A percentile compares a stretch with the other conserved stretches of the same genome.
Conservation (phyloP, 1,140 invertebrate species). For the Ladona fulva region DNA sequence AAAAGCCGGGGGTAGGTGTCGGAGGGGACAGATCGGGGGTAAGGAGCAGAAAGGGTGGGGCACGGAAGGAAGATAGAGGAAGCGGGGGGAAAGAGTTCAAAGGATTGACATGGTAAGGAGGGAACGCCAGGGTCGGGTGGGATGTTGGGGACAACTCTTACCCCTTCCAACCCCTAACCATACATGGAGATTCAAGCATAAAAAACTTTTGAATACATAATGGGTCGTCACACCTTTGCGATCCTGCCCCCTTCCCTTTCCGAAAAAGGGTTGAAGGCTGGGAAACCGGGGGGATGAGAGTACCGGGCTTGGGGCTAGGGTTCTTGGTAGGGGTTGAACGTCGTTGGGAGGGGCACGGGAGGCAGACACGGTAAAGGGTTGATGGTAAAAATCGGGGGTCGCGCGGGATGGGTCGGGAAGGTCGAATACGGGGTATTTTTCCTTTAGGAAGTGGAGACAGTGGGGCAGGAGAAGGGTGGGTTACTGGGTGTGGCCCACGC, state of each 20-base stretch:
- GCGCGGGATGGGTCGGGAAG: background rate
- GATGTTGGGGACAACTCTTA: background rate
- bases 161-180: background rate
- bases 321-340: background rate
- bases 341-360: background rate
- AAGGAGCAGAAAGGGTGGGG: background rate
- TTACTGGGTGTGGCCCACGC: background rate
- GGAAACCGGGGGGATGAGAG: background rate
- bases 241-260: background rate
- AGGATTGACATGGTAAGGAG: constrained; percentile 4
- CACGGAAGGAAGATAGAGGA: background rate
- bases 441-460: background rate
- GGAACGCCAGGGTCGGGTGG: background rate
- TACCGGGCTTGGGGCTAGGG: background rate
- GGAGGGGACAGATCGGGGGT: background rate
- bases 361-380: background rate
- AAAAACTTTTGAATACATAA: constrained; percentile 11
- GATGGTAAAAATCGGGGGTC: background rate
- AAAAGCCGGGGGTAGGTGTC: background rate
- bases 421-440: background rate
- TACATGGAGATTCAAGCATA: background rate
- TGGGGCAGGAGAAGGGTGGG: background rate
- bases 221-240: constrained; percentile 6
- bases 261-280: constrained; percentile 1
- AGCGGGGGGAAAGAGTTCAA: background rate